These are phyloP conservation scores for Akabosia matsudoensis DNA, from an alignment of 1,140 invertebrate genomes.

Conservation along the genomic window DNA sequence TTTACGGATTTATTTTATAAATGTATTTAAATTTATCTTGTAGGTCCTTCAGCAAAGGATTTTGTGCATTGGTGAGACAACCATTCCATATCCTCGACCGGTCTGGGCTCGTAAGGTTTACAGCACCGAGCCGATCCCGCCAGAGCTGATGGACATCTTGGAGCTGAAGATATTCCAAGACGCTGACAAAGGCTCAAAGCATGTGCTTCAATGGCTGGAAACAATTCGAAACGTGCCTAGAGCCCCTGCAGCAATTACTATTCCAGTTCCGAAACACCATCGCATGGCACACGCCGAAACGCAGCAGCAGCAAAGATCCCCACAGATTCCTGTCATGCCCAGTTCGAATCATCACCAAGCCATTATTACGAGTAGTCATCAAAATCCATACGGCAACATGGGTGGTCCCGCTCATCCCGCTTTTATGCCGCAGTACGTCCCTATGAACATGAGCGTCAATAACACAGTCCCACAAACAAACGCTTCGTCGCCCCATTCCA, in stretches of 20 bases:
- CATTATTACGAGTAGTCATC: background rate
- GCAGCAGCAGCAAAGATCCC: background rate
- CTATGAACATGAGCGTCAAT: background rate
- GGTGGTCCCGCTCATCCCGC: background rate
- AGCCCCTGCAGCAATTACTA: background rate
- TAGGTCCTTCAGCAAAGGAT: slow-evolving; percentile 1
- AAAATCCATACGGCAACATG: background rate
- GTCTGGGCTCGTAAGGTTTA: background rate
- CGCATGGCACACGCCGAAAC: background rate
- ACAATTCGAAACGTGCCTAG: background rate
- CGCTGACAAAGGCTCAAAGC: background rate
- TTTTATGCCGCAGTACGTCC: background rate
- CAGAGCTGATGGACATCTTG: background rate
- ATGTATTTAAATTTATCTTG: too few species aligned
- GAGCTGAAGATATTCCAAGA: background rate
- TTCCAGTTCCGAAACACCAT: background rate
- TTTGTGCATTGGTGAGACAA: background rate
- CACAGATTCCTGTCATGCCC: background rate
- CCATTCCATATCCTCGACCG: background rate
- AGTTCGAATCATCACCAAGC: background rate
- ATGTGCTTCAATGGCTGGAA: background rate
- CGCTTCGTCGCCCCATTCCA: too few species aligned
- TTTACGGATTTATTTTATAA: too few species aligned
- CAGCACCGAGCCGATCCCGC: background rate
- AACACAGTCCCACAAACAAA: background rate